These are phyloP conservation scores for Pachymerium ferrugineum DNA, from an alignment of 2,888 invertebrate genomes.

Conservation along the genomic window DNA sequence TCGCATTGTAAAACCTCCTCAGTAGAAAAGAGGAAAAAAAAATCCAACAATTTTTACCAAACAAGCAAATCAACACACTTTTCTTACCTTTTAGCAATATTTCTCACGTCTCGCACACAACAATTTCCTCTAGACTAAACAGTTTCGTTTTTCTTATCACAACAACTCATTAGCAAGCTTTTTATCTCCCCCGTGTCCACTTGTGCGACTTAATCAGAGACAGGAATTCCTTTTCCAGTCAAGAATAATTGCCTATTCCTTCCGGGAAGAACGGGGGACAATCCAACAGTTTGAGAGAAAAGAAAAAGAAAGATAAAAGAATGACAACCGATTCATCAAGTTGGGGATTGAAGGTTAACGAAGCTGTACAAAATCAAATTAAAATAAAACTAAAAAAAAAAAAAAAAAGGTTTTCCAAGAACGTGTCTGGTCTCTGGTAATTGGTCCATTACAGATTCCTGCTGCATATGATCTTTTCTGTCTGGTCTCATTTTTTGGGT, in stretches of 20 bases:
- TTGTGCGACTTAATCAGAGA: neutral
- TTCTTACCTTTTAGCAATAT: neutral
- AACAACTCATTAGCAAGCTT: neutral
- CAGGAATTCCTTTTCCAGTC: neutral
- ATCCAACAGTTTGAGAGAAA: too few relatives aligned
- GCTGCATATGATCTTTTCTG: too few relatives aligned
- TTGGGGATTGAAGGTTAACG: too few relatives aligned
- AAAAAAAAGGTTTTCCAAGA: too few relatives aligned
- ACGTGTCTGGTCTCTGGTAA: too few relatives aligned
- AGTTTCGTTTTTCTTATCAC: neutral
- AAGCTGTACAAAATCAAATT: too few relatives aligned
- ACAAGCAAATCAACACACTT: neutral
- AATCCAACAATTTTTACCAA: neutral
- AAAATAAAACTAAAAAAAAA: too few relatives aligned
- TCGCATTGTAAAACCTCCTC: neutral
- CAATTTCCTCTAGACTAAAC: neutral
- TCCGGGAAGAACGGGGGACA: neutral
- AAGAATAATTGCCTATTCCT: neutral
- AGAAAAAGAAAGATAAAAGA: too few relatives aligned
- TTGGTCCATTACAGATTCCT: too few relatives aligned
- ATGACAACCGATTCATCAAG: too few relatives aligned
- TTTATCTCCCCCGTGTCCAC: neutral
- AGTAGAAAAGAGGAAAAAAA: neutral
- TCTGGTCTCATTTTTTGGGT: too few relatives aligned
- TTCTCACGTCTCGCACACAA: neutral